Base-by-base conservation (phyloP, 2,888 invertebrate species). In the Eledone cirrhosa region DNA sequence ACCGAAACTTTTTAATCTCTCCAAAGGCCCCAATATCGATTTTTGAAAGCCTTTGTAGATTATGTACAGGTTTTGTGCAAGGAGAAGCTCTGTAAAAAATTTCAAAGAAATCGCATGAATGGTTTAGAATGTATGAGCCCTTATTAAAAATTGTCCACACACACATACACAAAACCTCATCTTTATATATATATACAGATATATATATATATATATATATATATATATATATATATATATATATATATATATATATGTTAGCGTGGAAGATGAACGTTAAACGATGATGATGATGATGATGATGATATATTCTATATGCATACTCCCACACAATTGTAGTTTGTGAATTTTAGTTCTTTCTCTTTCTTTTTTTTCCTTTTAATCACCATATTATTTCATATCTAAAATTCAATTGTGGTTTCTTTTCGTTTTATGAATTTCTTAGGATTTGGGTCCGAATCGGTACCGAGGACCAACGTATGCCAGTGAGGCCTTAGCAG, bases 381-480 rank as follows among this genome's bases (percentile, higher is more conserved):
- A 53, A 53, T 16, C 13, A 53, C 53, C 22, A 16, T 53, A 16
- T 22, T 16, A 53, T 16, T 16, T 16, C 53, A 16, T 53, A 16
- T 53, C 53, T 22, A 13, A 53, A 16, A 13, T 53, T 53, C 53
- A 13, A 16, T 53, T 53, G 14, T 53, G 14, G 19, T 53, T 13
- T 22, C 29, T 65, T n/a, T 14, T 77, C 82, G 16, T 82, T 81
- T 76, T 63, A 22, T 33, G 22, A 31, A 31, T 59, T 77, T 47
- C 48, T 81, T 7, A 87, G 87, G 86, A 87, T 78, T 80, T 87
- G 41, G 72, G 83, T 67, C 81, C 83, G 8, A 83, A 82, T 8
- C 80, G 82, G 19, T 90, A 90, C 82, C 86, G 85, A 75, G 90
- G 90, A 31, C 90, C 90, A 11, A 81, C 80, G 59, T 86, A 89